phyloP scores from a whole-genome alignment of 2,888 invertebrate genomes.

The Amphipyra berbera region DNA sequence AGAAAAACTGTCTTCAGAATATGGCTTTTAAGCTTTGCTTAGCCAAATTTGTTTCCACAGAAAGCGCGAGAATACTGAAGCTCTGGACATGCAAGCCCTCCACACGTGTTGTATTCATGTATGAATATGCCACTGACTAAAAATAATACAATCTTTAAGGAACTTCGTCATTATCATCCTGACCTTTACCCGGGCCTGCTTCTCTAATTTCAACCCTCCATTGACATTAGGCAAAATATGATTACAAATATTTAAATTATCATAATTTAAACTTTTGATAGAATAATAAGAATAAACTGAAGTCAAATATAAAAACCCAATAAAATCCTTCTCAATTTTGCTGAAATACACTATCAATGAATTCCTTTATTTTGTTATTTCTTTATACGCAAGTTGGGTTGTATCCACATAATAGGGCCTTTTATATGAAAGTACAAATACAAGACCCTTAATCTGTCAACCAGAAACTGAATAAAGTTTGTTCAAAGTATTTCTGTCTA shows the following conservation, averaged over 20 bases:
- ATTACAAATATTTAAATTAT: neutral
- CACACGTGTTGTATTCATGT: no score
- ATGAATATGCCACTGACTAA: no score
- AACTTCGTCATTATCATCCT: no score
- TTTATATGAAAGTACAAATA: conserved; percentile 25
- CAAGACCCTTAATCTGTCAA: conserved; percentile 22
- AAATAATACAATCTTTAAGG: no score
- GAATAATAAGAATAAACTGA: neutral
- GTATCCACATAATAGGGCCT: conserved; percentile 18
- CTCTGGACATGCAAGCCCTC: no score
- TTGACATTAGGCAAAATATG: neutral
- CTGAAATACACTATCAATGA: conserved; percentile 9
- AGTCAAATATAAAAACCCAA: neutral
- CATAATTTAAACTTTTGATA: neutral
- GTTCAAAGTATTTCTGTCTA: conserved; percentile 8
- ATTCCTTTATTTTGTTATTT: conserved; percentile 10
- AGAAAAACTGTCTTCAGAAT: no score
- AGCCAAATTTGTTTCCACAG: no score
- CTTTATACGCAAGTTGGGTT: conserved; percentile 8
- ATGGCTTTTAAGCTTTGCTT: no score
- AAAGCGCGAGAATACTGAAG: no score
- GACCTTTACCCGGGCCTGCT: no score
- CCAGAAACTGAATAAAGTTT: conserved; percentile 23
- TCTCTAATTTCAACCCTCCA: no score
- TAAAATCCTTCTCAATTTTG: conserved; percentile 12